Percentiles rank a stretch among this genome's conserved stretches.
Evolutionary conservation across 2,797 vertebrate genomes (phyloP).

Genomic region (Podargus strigoides): DNA sequence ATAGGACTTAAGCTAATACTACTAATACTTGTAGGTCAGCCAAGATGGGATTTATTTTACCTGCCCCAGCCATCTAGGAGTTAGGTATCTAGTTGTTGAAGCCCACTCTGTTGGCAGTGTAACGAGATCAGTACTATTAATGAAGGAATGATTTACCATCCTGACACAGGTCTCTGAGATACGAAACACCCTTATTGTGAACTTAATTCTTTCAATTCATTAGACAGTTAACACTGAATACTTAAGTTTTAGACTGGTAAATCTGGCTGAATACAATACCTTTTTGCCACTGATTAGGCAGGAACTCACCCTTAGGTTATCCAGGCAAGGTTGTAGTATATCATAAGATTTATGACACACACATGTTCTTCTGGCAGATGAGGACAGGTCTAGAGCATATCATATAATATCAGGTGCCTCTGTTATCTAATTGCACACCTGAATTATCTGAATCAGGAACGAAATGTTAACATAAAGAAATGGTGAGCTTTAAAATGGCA

Average conservation of each 20-base stretch:
- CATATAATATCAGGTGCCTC: background rate
- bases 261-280: background rate
- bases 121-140: background rate
- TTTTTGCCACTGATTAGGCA: background rate
- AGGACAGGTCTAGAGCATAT: background rate
- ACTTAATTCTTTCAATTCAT: background rate
- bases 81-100: background rate
- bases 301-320: background rate
- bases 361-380: background rate
- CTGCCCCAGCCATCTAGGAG: background rate
- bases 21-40: background rate
- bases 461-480: background rate
- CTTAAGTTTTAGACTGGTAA: background rate
- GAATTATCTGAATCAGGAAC: background rate
- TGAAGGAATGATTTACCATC: background rate
- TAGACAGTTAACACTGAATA: background rate
- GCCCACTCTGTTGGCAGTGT: background rate
- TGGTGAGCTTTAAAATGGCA: background rate
- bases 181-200: background rate
- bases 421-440: background rate
- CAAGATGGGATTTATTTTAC: background rate
- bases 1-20: background rate
- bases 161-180: background rate
- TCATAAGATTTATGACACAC: background rate
- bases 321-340: background rate